These are phyloP conservation scores for Anser cygnoides DNA, from an alignment of 2,113 vertebrate species.

Conservation along the genomic window DNA sequence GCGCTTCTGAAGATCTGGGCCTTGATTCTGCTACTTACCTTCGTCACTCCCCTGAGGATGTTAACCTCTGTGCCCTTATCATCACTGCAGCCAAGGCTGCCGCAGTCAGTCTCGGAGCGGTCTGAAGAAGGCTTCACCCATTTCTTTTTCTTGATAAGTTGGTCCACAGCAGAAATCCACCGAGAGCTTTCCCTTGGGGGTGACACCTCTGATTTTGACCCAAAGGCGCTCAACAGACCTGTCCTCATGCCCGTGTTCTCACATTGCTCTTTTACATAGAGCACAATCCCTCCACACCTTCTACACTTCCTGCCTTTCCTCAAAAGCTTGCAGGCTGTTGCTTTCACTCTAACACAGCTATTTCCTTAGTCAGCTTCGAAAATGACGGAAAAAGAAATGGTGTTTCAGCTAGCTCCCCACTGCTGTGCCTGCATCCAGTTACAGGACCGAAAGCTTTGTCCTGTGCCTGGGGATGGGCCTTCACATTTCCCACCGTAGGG, in stretches of 20 bases:
- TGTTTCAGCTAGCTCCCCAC: neutral
- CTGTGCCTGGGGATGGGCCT: neutral
- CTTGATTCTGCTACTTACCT: neutral
- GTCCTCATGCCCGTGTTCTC: neutral
- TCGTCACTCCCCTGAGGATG: neutral
- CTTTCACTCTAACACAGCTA: neutral
- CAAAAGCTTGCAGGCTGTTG: neutral
- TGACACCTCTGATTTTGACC: neutral
- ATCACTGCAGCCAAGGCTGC: neutral
- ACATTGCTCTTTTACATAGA: neutral
- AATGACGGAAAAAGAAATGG: neutral
- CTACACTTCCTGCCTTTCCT: neutral
- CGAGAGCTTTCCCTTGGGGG: neutral
- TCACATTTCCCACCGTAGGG: neutral
- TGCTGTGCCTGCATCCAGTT: neutral
- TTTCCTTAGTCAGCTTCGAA: neutral
- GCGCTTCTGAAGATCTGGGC: neutral
- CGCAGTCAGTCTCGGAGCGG: neutral
- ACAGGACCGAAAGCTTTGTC: neutral
- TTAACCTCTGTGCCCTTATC: neutral
- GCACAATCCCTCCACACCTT: neutral
- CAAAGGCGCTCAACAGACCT: neutral
- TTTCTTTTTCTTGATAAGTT: neutral
- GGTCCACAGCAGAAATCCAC: neutral
- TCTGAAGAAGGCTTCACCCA: neutral